Conservation (phyloP, 2,797 vertebrate genomes). For the Acanthiza pusilla region DNA sequence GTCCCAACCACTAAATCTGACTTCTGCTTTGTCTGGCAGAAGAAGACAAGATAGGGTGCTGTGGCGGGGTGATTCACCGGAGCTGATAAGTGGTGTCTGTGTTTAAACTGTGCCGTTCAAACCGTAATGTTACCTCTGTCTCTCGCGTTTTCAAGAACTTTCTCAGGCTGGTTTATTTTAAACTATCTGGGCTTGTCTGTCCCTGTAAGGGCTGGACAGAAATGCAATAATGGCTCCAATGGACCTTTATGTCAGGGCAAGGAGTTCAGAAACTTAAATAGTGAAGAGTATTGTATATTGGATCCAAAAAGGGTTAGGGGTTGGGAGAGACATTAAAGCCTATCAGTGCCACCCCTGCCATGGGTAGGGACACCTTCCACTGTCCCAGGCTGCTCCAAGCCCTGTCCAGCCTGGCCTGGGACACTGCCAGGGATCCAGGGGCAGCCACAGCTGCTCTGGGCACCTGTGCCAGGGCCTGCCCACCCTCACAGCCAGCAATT, state of each 20-base stretch:
- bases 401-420: accelerated
- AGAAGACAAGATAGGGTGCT: slow-evolving; percentile 53
- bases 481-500: neutral
- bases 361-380: neutral
- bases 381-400: neutral
- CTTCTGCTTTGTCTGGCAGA: slow-evolving; percentile 68
- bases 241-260: neutral
- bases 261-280: neutral
- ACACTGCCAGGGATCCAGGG: neutral
- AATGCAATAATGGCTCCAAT: neutral
- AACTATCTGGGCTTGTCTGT: neutral
- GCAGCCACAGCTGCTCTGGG: neutral
- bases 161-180: slow-evolving; percentile 1
- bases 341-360: accelerated
- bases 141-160: slow-evolving; percentile 12
- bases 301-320: neutral
- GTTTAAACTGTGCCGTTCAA: neutral
- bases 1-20: slow-evolving; percentile 65
- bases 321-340: neutral
- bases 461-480: neutral
- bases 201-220: neutral
- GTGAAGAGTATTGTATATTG: neutral
- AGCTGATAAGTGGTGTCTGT: slow-evolving; percentile 49
- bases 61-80: slow-evolving; percentile 54
- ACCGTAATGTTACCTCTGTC: slow-evolving; percentile 20